These are phyloP conservation scores for Danionella cerebrum DNA, from an alignment of 2,113 vertebrate genomes.

Conservation along the genomic window DNA sequence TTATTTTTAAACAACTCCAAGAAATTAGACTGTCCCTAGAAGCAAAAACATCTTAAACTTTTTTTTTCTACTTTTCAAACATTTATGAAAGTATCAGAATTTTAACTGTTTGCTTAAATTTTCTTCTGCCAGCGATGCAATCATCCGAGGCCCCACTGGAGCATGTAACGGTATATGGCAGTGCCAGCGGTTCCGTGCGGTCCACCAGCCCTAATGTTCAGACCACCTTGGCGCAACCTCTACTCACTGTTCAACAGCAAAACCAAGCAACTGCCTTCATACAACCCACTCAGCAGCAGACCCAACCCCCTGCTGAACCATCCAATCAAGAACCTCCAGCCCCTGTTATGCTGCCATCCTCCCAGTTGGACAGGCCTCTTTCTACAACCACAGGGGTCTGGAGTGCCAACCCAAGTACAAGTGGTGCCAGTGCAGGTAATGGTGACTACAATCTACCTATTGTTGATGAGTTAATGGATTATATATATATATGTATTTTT, in stretches of 20 bases:
- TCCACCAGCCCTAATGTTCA: constrained; percentile 95
- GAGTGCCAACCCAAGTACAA: constrained; percentile 30
- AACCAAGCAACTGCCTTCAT: constrained; percentile 93
- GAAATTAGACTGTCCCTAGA: too few species aligned
- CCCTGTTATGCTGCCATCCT: constrained; percentile 70
- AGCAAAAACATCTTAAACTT: too few species aligned
- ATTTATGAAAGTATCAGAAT: too few species aligned
- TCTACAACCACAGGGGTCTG: constrained; percentile 86
- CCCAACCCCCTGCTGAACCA: constrained; percentile 75
- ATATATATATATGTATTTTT: too few species aligned
- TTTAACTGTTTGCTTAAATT: too few species aligned
- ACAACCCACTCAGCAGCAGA: constrained; percentile 95
- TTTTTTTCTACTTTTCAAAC: too few species aligned
- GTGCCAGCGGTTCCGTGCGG: constrained; percentile 89
- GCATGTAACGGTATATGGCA: constrained; percentile 89
- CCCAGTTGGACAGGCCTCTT: constrained; percentile 79
- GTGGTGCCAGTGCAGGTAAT: neutral
- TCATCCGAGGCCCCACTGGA: constrained; percentile 82
- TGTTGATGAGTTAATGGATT: too few species aligned
- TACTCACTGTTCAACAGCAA: constrained; percentile 78
- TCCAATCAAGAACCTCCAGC: constrained; percentile 74
- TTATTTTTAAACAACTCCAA: too few species aligned
- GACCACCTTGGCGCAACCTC: constrained; percentile 75
- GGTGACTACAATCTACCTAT: too few species aligned
- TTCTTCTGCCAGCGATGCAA: constrained; percentile 71